phyloP scores from a whole-genome alignment of 2,113 vertebrate species.

The Hiodon alosoides region DNA sequence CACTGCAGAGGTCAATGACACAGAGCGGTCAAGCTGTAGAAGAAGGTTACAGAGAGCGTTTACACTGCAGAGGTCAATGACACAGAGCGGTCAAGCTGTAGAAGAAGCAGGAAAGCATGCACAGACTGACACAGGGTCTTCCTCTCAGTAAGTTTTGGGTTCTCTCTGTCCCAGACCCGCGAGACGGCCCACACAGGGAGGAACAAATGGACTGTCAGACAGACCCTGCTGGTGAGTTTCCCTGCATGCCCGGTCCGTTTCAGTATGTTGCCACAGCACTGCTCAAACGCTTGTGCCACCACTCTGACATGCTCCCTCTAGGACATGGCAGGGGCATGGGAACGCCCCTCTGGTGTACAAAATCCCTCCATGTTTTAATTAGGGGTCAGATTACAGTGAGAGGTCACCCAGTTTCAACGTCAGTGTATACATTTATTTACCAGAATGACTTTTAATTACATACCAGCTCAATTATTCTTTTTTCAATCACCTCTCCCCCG shows the following conservation, averaged over 20 bases:
- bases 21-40: too few species aligned
- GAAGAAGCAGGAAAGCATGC: slow-evolving; percentile 29
- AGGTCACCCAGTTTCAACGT: not conserved
- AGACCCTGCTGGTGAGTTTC: too few species aligned
- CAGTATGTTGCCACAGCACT: too few species aligned
- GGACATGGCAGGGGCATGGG: not conserved
- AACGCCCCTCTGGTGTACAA: slow-evolving; percentile 10
- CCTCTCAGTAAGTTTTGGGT: too few species aligned
- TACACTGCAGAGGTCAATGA: too few species aligned
- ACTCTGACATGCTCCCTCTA: not conserved
- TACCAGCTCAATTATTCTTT: slow-evolving; percentile 3
- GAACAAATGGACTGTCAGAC: too few species aligned
- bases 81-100: too few species aligned
- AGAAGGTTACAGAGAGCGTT: too few species aligned
- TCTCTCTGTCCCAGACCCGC: too few species aligned
- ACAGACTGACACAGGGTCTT: slow-evolving; percentile 35
- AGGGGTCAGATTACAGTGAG: not conserved
- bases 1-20: too few species aligned
- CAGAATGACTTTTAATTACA: slow-evolving; percentile 6
- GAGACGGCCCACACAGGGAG: too few species aligned
- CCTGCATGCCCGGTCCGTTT: too few species aligned
- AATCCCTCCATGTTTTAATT: slow-evolving; percentile 14
- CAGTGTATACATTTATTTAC: not conserved
- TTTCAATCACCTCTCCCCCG: not conserved
- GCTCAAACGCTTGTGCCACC: not conserved